A percentile compares a stretch with the other conserved stretches of the same genome.
phyloP scores from a whole-genome alignment of 2,797 vertebrate species.

The Bradypus variegatus region DNA sequence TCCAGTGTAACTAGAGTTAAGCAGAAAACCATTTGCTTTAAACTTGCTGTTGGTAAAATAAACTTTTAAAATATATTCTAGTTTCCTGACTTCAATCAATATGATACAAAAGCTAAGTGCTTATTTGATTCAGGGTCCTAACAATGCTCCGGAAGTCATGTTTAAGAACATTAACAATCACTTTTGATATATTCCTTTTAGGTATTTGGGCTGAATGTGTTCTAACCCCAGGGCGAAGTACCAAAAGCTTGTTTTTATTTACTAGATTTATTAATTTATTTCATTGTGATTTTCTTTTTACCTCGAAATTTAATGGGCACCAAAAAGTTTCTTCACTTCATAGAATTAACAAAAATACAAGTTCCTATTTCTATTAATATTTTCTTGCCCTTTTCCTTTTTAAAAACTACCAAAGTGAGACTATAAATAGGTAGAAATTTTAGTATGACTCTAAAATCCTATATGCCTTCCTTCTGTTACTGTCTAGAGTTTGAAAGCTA shows the following conservation, averaged over 20 bases:
- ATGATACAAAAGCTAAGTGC: neutral
- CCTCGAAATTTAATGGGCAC: neutral
- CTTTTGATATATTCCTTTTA: neutral
- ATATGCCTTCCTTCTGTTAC: neutral
- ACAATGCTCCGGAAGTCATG: neutral
- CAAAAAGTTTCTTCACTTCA: neutral
- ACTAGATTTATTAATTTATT: slow-evolving; percentile 8
- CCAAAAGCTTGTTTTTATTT: neutral
- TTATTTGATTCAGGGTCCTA: neutral
- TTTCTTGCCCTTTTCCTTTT: neutral
- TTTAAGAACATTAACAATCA: neutral
- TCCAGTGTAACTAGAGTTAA: neutral
- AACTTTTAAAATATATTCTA: neutral
- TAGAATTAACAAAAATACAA: neutral
- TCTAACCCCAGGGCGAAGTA: neutral
- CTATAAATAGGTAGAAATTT: neutral
- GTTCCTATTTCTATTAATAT: neutral
- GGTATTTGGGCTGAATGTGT: neutral
- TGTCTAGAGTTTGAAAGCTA: neutral
- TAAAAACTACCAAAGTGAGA: slow-evolving; percentile 16
- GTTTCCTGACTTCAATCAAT: neutral
- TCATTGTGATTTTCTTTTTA: neutral
- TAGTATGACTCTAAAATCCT: neutral
- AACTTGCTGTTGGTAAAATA: neutral
- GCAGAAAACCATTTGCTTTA: slow-evolving; percentile 27